Base-by-base conservation (phyloP, 2,797 vertebrate species). In the Aplochiton taeniatus region DNA sequence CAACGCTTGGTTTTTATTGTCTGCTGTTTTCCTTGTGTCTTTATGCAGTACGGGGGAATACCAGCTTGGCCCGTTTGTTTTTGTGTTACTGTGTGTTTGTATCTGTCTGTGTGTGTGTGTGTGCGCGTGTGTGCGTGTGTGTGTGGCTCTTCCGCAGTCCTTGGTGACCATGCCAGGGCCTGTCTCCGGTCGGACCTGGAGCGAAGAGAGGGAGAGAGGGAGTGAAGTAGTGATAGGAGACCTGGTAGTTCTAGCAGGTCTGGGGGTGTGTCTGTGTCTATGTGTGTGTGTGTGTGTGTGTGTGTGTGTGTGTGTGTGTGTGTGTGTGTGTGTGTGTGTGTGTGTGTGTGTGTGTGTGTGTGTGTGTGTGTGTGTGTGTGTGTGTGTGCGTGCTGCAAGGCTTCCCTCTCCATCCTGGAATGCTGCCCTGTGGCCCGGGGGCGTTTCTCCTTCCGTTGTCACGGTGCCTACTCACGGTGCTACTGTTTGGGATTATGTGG, bases 401-500 rank as follows among this genome's bases (percentile, higher is more conserved):
- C 31, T 31, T 31, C 31, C 31, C 31, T 31, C 31, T 31, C 31
- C 31, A 6, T 6, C 6, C 31, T 31, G 31, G 31, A 44, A 63
- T 53, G 11, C 62, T 16, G 60, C 59, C n/a, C 52, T 54, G 31
- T 59, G 12, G 58, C 68, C n/a, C 68, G 58, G 64, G 67, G 65
- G 57, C 48, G 58, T 74, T 71, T 61, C 52, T 10, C 58, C 16
- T 3, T 52, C 50, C 45, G 46, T 14, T 43, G 64, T 54, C 50
- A 42, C 69, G 69, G 16, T 53, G 31, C 31, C 31, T 6, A 31
- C 31, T 31, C 31, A 31, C 64, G 59, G 63, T 67, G 64, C 64
- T 65, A 61, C 74, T 65, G 72, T 76, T 75, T 64, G 16, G 60
- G 54, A n/a, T 73, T 81, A 59, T 82, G 79, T 68, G 69, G 65